Evolutionary conservation across 1,140 invertebrate genomes (phyloP).

Genomic region (Helicoverpa zea): DNA sequence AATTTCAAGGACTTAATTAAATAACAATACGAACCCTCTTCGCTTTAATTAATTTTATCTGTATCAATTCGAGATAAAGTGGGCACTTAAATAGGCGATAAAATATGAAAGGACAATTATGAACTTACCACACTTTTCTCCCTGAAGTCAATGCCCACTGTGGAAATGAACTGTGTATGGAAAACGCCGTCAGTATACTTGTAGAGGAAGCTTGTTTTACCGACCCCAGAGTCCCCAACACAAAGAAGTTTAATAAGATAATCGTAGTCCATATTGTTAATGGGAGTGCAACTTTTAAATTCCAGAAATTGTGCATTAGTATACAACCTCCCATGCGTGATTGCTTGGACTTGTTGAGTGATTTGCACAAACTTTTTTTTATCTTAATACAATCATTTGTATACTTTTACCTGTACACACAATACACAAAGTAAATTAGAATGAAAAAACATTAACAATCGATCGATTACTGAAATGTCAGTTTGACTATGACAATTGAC

Average conservation of each 20-base stretch:
- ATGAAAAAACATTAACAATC: constrained; percentile 38
- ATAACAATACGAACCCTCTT: constrained; percentile 2
- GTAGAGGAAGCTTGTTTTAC: constrained; percentile 97
- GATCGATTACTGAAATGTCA: constrained; percentile 26
- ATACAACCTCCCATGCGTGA: neutral
- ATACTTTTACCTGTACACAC: neutral
- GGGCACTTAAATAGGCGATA: constrained; percentile 3
- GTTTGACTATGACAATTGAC: neutral
- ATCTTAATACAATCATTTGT: constrained; percentile 2
- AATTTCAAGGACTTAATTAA: constrained; percentile 18
- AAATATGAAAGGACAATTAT: constrained; percentile 12
- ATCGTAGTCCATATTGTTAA: constrained; percentile 94
- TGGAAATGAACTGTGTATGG: constrained; percentile 97
- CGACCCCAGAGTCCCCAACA: constrained; percentile 97
- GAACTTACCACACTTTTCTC: constrained; percentile 96
- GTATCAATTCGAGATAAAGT: constrained; percentile 12
- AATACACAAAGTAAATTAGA: neutral
- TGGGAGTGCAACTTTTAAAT: constrained; percentile 9
- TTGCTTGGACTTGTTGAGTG: neutral
- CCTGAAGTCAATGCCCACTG: constrained; percentile 98
- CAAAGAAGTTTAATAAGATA: constrained; percentile 98
- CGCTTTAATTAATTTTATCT: constrained; percentile 31
- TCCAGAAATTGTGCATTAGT: constrained; percentile 23
- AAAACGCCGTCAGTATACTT: constrained; percentile 98
- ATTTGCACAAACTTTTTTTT: neutral